These are phyloP conservation scores for Axinella damicornis DNA, from an alignment of 37 sponge, comb jelly and placozoan species.

Conservation along the genomic window DNA sequence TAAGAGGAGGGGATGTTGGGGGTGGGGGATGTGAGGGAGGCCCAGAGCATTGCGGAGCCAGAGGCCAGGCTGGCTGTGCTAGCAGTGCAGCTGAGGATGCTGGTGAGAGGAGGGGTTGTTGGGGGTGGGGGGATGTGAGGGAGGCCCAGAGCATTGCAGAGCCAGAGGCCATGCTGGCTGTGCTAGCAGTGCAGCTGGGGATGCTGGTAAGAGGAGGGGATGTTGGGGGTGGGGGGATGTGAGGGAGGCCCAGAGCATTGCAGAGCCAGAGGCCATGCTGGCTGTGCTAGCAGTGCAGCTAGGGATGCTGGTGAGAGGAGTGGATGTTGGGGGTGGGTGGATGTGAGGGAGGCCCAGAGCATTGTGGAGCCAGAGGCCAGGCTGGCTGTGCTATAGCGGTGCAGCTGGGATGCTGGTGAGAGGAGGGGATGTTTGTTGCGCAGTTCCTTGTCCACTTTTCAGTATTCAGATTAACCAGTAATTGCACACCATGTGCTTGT, in stretches of 20 bases:
- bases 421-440: constrained; percentile 73
- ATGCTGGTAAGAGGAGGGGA: constrained; percentile 90
- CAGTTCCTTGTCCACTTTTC: no score
- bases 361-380: constrained; percentile 86
- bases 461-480: no score
- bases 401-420: constrained; percentile 94
- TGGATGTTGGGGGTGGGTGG: constrained; percentile 88
- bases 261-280: constrained; percentile 87
- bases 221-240: constrained; percentile 49
- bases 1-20: constrained; percentile 75
- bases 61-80: constrained; percentile 91
- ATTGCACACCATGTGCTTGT: no score
- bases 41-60: constrained; percentile 74
- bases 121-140: constrained; percentile 88
- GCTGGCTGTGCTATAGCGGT: constrained; percentile 92
- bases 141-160: constrained; percentile 85
- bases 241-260: constrained; percentile 77
- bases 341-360: constrained; percentile 79
- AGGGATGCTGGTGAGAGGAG: constrained; percentile 96
- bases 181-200: constrained; percentile 92
- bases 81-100: constrained; percentile 94
- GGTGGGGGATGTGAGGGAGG: constrained; percentile 92
- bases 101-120: constrained; percentile 77
- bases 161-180: constrained; percentile 85
- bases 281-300: constrained; percentile 95